phyloP scores from a whole-genome alignment of 2,888 invertebrate genomes.

The Carabus problematicus region DNA sequence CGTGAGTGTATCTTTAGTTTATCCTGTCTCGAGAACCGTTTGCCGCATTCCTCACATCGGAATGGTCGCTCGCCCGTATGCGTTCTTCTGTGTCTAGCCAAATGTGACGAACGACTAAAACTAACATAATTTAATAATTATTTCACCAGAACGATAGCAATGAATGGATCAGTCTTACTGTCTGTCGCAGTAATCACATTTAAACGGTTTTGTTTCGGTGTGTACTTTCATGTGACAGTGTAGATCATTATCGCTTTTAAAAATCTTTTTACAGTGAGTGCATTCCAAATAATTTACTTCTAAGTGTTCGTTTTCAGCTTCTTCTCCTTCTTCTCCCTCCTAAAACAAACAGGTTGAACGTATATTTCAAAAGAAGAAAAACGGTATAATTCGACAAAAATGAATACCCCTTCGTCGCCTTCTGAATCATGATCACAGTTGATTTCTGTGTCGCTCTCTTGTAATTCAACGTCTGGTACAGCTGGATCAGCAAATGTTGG shows the following conservation, averaged over 20 bases:
- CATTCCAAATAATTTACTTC: constrained; percentile 27
- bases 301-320: background rate
- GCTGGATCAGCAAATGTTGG: constrained; percentile 5
- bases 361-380: background rate
- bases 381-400: background rate
- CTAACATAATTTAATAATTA: constrained; percentile 49
- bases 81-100: constrained; percentile 68
- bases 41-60: constrained; percentile 44
- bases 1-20: constrained; percentile 46
- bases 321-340: background rate
- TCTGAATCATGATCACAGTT: constrained; percentile 5
- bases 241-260: constrained; percentile 45
- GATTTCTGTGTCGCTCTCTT: constrained; percentile 27
- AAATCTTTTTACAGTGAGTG: constrained; percentile 44
- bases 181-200: constrained; percentile 45
- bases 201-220: constrained; percentile 46
- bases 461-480: constrained; percentile 14
- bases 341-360: background rate
- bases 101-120: constrained; percentile 69
- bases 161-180: constrained; percentile 13
- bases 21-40: constrained; percentile 46
- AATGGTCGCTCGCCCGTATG: constrained; percentile 46
- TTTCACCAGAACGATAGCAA: background rate
- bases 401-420: constrained; percentile 12
- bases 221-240: constrained; percentile 45